phyloP scores from a whole-genome alignment of 1,140 invertebrate species.

The Anthonomus grandis region DNA sequence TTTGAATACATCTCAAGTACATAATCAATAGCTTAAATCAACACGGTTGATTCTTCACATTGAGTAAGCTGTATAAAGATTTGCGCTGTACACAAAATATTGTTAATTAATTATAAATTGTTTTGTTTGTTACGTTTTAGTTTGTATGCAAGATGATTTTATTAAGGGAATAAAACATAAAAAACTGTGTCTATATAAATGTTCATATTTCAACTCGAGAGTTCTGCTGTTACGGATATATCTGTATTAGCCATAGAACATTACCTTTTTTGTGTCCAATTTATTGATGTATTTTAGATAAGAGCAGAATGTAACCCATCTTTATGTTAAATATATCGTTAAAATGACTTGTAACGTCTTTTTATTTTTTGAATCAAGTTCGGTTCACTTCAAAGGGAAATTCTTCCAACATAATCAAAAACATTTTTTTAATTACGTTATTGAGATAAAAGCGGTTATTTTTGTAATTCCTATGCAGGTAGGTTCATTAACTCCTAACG shows the following conservation, averaged over 20 bases:
- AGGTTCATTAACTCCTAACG: no score
- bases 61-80: conserved; percentile 22
- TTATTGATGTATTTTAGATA: conserved; percentile 46
- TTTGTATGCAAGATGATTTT: background rate
- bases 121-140: conserved; percentile 7
- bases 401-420: no score
- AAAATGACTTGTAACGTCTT: conserved; percentile 29
- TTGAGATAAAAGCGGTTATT: no score
- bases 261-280: conserved; percentile 42
- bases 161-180: background rate
- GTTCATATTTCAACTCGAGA: conserved; percentile 37
- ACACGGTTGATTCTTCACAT: conserved; percentile 12
- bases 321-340: conserved; percentile 48
- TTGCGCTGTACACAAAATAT: conserved; percentile 17
- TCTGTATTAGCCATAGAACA: conserved; percentile 41
- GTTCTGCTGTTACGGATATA: conserved; percentile 43
- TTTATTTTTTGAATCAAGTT: no score
- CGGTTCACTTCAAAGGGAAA: no score
- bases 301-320: conserved; percentile 45
- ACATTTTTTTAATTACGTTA: no score
- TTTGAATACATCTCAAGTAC: no score
- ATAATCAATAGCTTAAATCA: no score
- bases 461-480: no score
- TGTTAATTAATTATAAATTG: conserved; percentile 16
- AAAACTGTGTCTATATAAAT: conserved; percentile 18